These are phyloP conservation scores for Drosophila littoralis DNA, from an alignment of 1,140 invertebrate species.

Conservation along the genomic window DNA sequence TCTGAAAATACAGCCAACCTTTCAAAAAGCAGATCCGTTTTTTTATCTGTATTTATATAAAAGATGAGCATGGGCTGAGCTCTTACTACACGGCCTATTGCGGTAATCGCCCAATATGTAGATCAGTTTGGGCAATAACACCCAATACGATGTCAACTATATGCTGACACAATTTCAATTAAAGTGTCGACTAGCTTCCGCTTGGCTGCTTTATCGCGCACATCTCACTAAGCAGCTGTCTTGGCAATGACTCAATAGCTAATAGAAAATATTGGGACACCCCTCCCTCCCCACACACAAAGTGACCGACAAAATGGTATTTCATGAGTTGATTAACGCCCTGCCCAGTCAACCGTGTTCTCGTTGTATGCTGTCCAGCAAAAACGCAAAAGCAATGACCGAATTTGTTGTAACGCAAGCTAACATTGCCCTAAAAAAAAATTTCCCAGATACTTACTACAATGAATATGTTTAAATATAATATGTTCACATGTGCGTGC, in stretches of 20 bases:
- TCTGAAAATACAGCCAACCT: background rate
- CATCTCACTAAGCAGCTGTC: constrained; percentile 32
- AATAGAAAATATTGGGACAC: background rate
- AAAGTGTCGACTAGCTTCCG: constrained; percentile 25
- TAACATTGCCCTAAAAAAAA: background rate
- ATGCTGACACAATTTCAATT: constrained; percentile 39
- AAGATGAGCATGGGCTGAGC: too few relatives aligned
- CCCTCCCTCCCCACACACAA: background rate
- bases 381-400: constrained; percentile 28
- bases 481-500: background rate
- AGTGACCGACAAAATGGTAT: constrained; percentile 42
- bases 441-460: background rate
- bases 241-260: constrained; percentile 21
- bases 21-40: too few relatives aligned
- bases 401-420: constrained; percentile 18
- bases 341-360: constrained; percentile 35
- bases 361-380: constrained; percentile 17
- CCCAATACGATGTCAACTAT: constrained; percentile 7
- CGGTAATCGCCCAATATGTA: background rate
- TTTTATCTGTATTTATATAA: too few relatives aligned
- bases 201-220: constrained; percentile 38
- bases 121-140: constrained; percentile 11
- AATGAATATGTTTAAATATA: constrained; percentile 6
- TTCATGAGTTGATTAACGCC: constrained; percentile 42
- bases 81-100: background rate